Evolutionary conservation across 2,888 invertebrate genomes (phyloP), one percentile per base, ranked within the genome.

Genomic region (Drosophila aldrichi): DNA sequence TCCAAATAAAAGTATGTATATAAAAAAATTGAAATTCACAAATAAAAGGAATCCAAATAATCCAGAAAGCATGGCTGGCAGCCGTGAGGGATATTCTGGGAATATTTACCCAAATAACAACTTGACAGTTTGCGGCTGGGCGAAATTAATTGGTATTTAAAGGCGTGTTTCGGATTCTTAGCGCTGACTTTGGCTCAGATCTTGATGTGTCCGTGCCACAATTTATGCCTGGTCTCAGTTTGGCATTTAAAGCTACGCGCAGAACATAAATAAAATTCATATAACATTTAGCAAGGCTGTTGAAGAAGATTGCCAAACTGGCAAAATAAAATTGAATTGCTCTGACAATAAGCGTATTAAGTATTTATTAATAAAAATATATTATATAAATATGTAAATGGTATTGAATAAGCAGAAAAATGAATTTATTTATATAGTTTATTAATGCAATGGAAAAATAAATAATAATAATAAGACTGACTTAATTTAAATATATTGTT

Each of bases 71-170:
- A 44, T 41, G 36, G 44, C 58, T 32, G n/a, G 9, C n/a, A 41
- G 51, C 36, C 52, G 73, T 70, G 60, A 72, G 55, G 69, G 34
- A 70, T 73, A 74, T 85, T 84, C 81, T 69, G 66, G 67, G 79
- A 86, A 86, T 82, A 54, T 71, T 32, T 18, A 32, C 29, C 9
- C 25, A 44, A 71, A 46, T 34, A 73, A 55, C 46, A 70, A 54
- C 51, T 77, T 87, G 87, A 86, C 85, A 86, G 85, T 81, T 79
- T 63, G 73, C 56, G 59, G 51, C 43, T 52, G 34, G 7, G 65
- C 58, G 32, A 85, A 86, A 85, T 86, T 80, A 86, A 86, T 86
- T 86, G 85, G 71, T 71, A 77, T 85, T 86, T 87, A 82, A 81
- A 81, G 69, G 81, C 75, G 83, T 72, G 71, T 71, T 75, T 73